These are phyloP conservation scores for Trogon melanurus DNA, from an alignment of 2,113 vertebrate species.

Conservation along the genomic window DNA sequence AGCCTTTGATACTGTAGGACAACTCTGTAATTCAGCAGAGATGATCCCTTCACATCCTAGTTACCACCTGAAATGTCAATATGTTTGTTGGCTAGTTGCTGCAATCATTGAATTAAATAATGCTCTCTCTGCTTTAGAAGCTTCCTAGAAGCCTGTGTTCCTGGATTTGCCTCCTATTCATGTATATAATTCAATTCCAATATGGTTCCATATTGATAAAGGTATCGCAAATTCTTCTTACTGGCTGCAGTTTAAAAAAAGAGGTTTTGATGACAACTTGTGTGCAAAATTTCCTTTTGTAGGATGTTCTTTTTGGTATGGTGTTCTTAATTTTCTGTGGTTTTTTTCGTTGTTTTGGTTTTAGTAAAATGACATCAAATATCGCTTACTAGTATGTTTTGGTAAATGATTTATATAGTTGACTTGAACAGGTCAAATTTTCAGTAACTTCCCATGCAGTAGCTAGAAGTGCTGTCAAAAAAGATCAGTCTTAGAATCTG, in stretches of 20 bases:
- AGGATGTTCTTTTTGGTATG: rapidly evolving
- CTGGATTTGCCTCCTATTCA: not conserved
- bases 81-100: not conserved
- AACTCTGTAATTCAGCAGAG: not conserved
- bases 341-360: not conserved
- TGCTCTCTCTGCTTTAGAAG: not conserved
- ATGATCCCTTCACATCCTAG: not conserved
- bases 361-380: not conserved
- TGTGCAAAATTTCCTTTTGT: not conserved
- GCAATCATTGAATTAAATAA: not conserved
- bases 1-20: not conserved
- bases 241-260: not conserved
- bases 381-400: not conserved
- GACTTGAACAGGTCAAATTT: not conserved
- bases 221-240: not conserved
- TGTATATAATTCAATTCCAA: not conserved
- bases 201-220: not conserved
- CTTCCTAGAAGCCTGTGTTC: not conserved
- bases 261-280: not conserved
- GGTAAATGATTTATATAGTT: not conserved
- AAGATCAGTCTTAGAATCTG: not conserved
- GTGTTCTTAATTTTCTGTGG: not conserved
- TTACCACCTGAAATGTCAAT: not conserved
- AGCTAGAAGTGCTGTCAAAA: not conserved
- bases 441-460: not conserved